Evolutionary conservation across 2,888 invertebrate genomes (phyloP), one percentile per base, ranked within the genome.

Genomic region (Pachycephus smyrnensis): DNA sequence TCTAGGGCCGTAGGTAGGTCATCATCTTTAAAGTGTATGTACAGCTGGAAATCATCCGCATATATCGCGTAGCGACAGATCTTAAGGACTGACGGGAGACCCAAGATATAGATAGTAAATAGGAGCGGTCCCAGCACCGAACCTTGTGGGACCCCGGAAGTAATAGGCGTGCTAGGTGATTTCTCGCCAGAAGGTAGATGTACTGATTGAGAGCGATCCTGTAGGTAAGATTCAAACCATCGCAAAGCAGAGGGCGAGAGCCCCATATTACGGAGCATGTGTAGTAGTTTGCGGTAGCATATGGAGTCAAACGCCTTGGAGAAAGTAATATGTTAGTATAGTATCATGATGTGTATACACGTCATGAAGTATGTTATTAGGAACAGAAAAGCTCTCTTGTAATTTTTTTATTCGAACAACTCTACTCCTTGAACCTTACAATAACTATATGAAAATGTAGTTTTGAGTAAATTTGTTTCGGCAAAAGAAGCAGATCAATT

Each of bases 81-180:
- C 4, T 11, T 75, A 35, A 75, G 33, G 2, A 75, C 11, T 9
- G 32, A 69, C 12, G n/a, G 4, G 11, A 75, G n/a, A 68, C 36
- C 69, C 4, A 30, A 6, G 4, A 68, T 23, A 35, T 75, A 69
- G 0, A 68, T 33, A 35, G 30, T 69, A 11, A 75, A 75, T 9
- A 75, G 75, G 4, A 75, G 69, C 4, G 69, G 33, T 30, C 75
- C 75, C 9, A 75, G 75, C 30, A 75, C 68, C 0, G 75, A 75
- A 30, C 75, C 33, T 23, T 75, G 68, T 15, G 69, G 75, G 1
- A 69, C 35, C 3, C 75, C 75, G 11, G 35, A 68, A 11, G 23
- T 33, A 6, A 75, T 32, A 15, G 15, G 3, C n/a, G 3, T 15
- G n/a, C 68, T n/a, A 68, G 31, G n/a, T 1, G 75, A 75, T 35